phyloP scores from a whole-genome alignment of 2,113 vertebrate genomes.

The Nansenia antarctica region DNA sequence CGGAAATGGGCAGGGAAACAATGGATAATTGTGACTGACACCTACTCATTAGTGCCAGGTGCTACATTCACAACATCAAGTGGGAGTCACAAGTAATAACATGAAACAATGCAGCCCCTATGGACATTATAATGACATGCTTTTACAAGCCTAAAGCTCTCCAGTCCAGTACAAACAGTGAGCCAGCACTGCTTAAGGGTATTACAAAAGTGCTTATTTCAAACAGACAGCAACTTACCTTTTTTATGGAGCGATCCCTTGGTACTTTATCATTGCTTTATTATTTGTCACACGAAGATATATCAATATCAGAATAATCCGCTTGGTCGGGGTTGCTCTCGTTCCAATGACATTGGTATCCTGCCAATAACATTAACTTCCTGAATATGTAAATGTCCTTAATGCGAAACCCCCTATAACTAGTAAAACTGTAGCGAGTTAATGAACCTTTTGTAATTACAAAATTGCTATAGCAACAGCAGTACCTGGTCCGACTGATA shows the following conservation, averaged over 20 bases:
- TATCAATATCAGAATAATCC: constrained; percentile 39
- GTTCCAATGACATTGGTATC: constrained; percentile 83
- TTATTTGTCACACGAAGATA: constrained; percentile 8
- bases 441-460: constrained; percentile 94
- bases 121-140: too few species aligned
- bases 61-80: too few species aligned
- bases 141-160: neutral
- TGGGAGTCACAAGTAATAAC: too few species aligned
- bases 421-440: constrained; percentile 85
- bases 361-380: constrained; percentile 85
- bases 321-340: constrained; percentile 72
- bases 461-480: constrained; percentile 86
- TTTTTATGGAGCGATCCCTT: neutral
- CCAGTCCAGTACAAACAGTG: neutral
- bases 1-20: too few species aligned
- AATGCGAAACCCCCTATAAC: constrained; percentile 83
- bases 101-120: too few species aligned
- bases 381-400: constrained; percentile 89
- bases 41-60: too few species aligned
- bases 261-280: neutral
- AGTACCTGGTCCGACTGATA: constrained; percentile 80
- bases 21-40: too few species aligned
- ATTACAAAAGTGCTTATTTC: neutral
- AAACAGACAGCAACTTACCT: neutral
- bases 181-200: neutral